These are phyloP conservation scores for Hemitrygon akajei DNA, from an alignment of 2,797 vertebrate genomes.

Conservation along the genomic window DNA sequence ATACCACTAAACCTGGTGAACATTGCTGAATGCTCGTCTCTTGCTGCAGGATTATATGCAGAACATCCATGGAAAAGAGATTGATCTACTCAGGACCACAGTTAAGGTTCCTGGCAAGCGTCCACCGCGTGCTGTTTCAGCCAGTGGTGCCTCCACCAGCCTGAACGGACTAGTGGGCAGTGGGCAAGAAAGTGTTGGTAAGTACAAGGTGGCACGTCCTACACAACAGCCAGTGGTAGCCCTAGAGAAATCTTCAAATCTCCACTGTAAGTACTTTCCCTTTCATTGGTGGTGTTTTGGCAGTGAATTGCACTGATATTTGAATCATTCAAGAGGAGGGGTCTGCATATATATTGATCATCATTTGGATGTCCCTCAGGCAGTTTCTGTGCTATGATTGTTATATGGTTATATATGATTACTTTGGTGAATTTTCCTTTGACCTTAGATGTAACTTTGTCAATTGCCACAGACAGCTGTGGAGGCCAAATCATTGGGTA, in stretches of 20 bases:
- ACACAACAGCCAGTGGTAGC: not conserved
- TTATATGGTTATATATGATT: too few relatives aligned
- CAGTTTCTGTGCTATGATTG: too few relatives aligned
- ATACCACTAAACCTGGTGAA: not conserved
- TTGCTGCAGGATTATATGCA: constrained; percentile 76
- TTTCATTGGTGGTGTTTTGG: not conserved
- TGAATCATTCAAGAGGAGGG: not conserved
- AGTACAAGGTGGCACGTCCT: constrained; percentile 36
- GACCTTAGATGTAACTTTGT: too few relatives aligned
- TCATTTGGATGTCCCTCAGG: not conserved
- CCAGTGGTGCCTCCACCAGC: constrained; percentile 67
- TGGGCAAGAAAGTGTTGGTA: constrained; percentile 56
- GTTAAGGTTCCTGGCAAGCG: constrained; percentile 94
- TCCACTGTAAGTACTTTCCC: not conserved
- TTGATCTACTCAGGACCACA: constrained; percentile 84
- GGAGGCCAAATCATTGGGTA: too few relatives aligned
- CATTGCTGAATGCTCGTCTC: not conserved
- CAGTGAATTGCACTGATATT: not conserved
- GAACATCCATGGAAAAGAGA: constrained; percentile 85
- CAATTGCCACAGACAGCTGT: too few relatives aligned
- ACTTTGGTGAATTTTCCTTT: too few relatives aligned
- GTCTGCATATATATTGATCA: not conserved
- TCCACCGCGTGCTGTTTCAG: constrained; percentile 79
- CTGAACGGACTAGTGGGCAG: constrained; percentile 73
- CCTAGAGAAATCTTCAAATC: not conserved